Evolutionary conservation across 2,888 invertebrate genomes (phyloP), one percentile per base, ranked within the genome.

Genomic region (Chrysotoxum bicinctum): DNA sequence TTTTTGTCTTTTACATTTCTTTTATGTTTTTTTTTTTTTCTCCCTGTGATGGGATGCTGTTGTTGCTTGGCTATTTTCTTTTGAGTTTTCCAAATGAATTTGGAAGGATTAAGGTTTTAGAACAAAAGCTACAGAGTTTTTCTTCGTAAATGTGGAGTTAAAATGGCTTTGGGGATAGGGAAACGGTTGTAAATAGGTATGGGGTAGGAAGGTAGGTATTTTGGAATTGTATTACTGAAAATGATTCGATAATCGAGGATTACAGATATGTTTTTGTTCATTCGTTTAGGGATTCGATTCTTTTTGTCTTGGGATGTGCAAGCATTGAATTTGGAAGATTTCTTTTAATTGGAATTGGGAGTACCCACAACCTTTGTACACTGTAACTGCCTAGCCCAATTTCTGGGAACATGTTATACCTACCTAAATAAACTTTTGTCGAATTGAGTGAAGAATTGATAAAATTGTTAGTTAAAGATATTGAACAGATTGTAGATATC

Each of bases 231-330:
- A 72, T 81, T 85, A 80, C 81, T 64, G 80, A 81, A 85, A 85
- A 85, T 77, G 80, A 81, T 85, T 85, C 80, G 76, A 85, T 85
- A 81, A 85, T 73, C 76, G 73, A 69, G 56, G 85, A 77, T 81
- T 72, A 73, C 32, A 12, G 14, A 50, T 76, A 43, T 73, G 72
- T 37, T 76, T 76, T 74, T 56, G 37, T 21, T 66, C 50, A 19
- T 62, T 58, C 66, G 66, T 48, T 73, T 54, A 32, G 69, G 64
- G 62, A 69, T 48, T 72, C 14, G 9, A 37, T 58, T 75, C 32
- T 35, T 12, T 66, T 52, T 54, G 1, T 50, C 26, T n/a, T 23
- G 45, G 12, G 19, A 64, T 30, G 12, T 19, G 19, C 16, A 64
- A 45, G 30, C 6, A 30, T 35, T 37, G 19, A 35, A 23, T 23